Evolutionary conservation across 2,113 vertebrate genomes (phyloP).

Genomic region (Coryphaenoides rupestris): DNA sequence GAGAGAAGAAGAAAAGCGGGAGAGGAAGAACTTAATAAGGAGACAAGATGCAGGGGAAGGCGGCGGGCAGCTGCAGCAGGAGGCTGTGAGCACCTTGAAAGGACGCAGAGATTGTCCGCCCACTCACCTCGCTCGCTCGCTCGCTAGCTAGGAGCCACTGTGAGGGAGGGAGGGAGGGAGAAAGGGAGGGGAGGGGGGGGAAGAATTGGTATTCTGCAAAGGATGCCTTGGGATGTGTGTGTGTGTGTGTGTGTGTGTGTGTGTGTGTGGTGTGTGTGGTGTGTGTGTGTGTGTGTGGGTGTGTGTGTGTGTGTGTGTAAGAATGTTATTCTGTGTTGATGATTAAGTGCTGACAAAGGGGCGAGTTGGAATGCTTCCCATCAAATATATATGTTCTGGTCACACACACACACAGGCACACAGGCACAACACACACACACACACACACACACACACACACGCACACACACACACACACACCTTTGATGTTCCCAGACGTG

Average conservation of each 20-base stretch:
- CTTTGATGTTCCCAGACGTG: slow-evolving; percentile 37
- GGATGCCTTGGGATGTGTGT: slow-evolving; percentile 27
- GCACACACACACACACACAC: slow-evolving; percentile 4
- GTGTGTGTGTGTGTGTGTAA: slow-evolving; percentile 9
- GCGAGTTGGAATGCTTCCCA: slow-evolving; percentile 21
- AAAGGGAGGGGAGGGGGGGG: slow-evolving; percentile 14
- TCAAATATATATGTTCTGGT: slow-evolving; percentile 18
- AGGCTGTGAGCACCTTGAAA: slow-evolving; percentile 65
- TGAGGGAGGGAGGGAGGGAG: slow-evolving; percentile 12
- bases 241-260: slow-evolving; percentile 4
- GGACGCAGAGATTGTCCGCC: slow-evolving; percentile 62
- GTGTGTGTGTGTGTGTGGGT: slow-evolving; percentile 21
- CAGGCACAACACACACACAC: too few species aligned
- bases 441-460: slow-evolving; percentile 11
- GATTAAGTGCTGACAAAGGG: slow-evolving; percentile 33
- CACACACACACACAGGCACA: slow-evolving; percentile 11
- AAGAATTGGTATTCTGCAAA: slow-evolving; percentile 26
- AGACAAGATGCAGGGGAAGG: slow-evolving; percentile 52
- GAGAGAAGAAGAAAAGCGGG: neutral
- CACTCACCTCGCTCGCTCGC: slow-evolving; percentile 44
- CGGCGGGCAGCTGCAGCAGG: slow-evolving; percentile 36
- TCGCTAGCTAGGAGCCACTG: neutral
- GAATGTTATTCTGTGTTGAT: slow-evolving; percentile 41
- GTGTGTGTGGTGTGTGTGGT: too few species aligned
- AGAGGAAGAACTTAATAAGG: slow-evolving; percentile 59